Conservation (phyloP, 1,140 invertebrate genomes). For the Stratiolaelaps scimitus region DNA sequence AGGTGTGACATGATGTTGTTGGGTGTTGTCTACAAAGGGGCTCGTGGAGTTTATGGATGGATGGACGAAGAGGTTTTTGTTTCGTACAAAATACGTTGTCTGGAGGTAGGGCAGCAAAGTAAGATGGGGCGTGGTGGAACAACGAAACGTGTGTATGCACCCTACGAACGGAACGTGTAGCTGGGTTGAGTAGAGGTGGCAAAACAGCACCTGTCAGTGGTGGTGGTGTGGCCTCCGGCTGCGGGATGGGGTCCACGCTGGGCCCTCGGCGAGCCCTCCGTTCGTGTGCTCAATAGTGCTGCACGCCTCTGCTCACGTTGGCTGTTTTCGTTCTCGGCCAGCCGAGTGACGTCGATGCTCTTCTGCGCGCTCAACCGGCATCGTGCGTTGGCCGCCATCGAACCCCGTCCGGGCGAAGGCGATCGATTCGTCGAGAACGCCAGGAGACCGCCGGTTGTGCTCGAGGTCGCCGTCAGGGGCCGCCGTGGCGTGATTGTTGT, state of each 20-base stretch:
- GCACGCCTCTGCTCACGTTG: slow-evolving; percentile 27
- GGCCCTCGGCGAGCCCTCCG: slow-evolving; percentile 5
- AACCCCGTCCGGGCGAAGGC: neutral
- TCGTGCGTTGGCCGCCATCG: neutral
- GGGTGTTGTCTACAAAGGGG: too few species aligned
- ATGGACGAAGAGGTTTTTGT: too few species aligned
- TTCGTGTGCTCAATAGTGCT: slow-evolving; percentile 8
- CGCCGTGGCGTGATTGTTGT: neutral
- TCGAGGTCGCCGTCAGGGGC: slow-evolving; percentile 19
- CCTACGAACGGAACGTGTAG: too few species aligned
- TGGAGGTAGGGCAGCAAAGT: too few species aligned
- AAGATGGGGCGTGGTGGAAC: too few species aligned
- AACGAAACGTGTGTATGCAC: too few species aligned
- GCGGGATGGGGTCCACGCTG: neutral
- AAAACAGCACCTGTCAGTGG: slow-evolving; percentile 16
- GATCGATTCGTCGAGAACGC: slow-evolving; percentile 8
- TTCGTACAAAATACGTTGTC: too few species aligned
- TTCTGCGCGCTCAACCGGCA: slow-evolving; percentile 24
- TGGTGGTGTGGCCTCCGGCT: slow-evolving; percentile 1
- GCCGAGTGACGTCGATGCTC: slow-evolving; percentile 21
- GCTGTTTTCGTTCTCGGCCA: slow-evolving; percentile 10
- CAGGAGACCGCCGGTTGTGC: slow-evolving; percentile 9
- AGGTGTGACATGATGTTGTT: too few species aligned
- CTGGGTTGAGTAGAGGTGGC: too few species aligned
- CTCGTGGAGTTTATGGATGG: too few species aligned